Evolutionary conservation across 2,888 invertebrate species (phyloP), one percentile per base, ranked within the genome.

Genomic region (Melanchra persicariae): DNA sequence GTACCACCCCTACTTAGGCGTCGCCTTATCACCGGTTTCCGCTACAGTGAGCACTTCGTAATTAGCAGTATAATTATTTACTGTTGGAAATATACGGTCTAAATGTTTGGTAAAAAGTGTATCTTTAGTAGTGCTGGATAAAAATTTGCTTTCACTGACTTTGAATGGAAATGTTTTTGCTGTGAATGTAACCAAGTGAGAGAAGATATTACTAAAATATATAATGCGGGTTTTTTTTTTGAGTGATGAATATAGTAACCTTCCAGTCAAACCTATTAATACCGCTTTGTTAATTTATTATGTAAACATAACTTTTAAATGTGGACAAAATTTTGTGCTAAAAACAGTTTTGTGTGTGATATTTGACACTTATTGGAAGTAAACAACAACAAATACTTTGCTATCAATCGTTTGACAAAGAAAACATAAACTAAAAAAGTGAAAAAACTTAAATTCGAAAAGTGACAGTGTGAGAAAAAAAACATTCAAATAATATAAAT

Each of bases 21-120:
- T 26, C 62, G 59, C 70, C 85, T 90, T 90, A 90, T 90, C 90
- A 79, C 78, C 40, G 54, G 73, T 89, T 90, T 90, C 88, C 90
- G 87, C 69, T 76, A 86, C 85, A 86, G 81, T 84, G 89, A 80
- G 51, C 82, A 69, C 59, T 77, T 64, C 54, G 84, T 87, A 90
- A 90, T 89, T 89, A 89, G 86, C 83, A 73, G 76, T 77, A 83
- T 89, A 88, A 89, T 89, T 89, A 88, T 82, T 85, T 85, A 85
- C 71, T 74, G 68, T 67, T 49, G 77, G 65, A 79, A 72, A 85
- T 81, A 75, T 83, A 85, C 79, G 67, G 60, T 81, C 67, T 52
- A 77, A 84, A 82, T 77, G 75, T 74, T 67, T 54, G 60, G 70
- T 62, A 63, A 81, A 79, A 81, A 63, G 49, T 76, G 26, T 81